A percentile compares a stretch with the other conserved stretches of the same genome.
Conservation (phyloP, 1,140 invertebrate genomes). For the Drosophila melanogaster region DNA sequence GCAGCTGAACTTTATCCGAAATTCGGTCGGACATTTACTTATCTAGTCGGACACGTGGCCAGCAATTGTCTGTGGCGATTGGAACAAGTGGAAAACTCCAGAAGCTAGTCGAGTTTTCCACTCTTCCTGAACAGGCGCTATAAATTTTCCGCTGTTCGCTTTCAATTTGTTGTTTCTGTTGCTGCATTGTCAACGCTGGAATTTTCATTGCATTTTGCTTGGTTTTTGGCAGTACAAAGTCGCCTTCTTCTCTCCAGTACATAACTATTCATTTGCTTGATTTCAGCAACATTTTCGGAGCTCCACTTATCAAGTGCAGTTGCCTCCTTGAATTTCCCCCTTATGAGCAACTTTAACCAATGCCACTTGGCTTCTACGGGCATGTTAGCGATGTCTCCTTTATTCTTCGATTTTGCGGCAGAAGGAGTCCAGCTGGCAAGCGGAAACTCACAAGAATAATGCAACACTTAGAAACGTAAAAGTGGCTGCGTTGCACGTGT, state of each 20-base stretch:
- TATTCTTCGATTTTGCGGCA: conserved; percentile 4
- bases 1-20: conserved; percentile 48
- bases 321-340: conserved; percentile 9
- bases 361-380: conserved; percentile 4
- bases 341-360: conserved; percentile 9
- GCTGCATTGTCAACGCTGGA: conserved; percentile 10
- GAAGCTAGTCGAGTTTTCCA: conserved; percentile 35
- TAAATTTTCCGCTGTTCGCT: conserved; percentile 57
- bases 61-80: conserved; percentile 61
- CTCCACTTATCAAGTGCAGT: conserved; percentile 19
- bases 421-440: conserved; percentile 19
- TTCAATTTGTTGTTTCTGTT: conserved; percentile 54
- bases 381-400: conserved; percentile 5
- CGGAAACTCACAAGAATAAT: conserved; percentile 80
- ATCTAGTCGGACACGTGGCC: conserved; percentile 64
- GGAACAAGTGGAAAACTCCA: conserved; percentile 38
- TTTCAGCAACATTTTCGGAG: conserved; percentile 21
- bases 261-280: conserved; percentile 38
- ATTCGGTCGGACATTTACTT: conserved; percentile 44
- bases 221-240: conserved; percentile 2
- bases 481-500: conserved; percentile 54
- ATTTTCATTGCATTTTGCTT: conserved; percentile 29
- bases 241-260: background rate
- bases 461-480: conserved; percentile 82
- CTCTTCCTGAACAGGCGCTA: conserved; percentile 24